A percentile compares a stretch with the other conserved stretches of the same genome.
phyloP scores from a whole-genome alignment of 2,113 vertebrate genomes.

The Zosterops pallidus region DNA sequence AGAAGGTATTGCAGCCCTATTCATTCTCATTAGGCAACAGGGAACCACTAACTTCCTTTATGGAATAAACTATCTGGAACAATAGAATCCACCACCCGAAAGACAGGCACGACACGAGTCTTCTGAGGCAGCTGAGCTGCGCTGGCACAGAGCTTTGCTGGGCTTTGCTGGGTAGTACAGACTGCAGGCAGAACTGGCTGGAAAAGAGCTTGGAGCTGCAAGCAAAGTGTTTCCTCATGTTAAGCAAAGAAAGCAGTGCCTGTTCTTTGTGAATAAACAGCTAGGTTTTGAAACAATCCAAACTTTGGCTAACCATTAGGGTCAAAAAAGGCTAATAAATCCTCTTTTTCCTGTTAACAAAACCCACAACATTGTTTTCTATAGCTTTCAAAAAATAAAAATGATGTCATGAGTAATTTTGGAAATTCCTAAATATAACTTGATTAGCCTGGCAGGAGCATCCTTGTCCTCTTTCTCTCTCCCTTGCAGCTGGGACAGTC shows the following conservation, averaged over 20 bases:
- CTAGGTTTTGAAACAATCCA: slow-evolving; percentile 36
- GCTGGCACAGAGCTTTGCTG: rapidly evolving
- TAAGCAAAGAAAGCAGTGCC: not conserved
- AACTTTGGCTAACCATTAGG: not conserved
- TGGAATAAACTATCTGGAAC: not conserved
- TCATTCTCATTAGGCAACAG: not conserved
- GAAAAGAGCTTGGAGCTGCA: not conserved
- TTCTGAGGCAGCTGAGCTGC: not conserved
- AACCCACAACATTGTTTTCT: slow-evolving; percentile 8
- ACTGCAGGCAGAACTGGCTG: not conserved
- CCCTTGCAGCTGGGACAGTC: not conserved
- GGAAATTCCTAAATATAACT: not conserved
- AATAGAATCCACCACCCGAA: slow-evolving; percentile 10
- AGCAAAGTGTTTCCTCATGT: slow-evolving; percentile 27
- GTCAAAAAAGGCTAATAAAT: slow-evolving; percentile 40
- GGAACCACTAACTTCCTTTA: not conserved
- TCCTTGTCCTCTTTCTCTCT: not conserved
- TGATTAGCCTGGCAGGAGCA: not conserved
- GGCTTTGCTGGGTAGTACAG: not conserved
- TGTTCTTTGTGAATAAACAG: slow-evolving; percentile 1
- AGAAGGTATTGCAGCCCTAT: not conserved
- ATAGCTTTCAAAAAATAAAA: slow-evolving; percentile 12
- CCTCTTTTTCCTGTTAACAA: slow-evolving; percentile 1
- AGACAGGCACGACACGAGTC: not conserved
- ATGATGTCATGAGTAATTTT: not conserved